phyloP scores from a whole-genome alignment of 1,140 invertebrate genomes.

The Ceratosolen solmsi region DNA sequence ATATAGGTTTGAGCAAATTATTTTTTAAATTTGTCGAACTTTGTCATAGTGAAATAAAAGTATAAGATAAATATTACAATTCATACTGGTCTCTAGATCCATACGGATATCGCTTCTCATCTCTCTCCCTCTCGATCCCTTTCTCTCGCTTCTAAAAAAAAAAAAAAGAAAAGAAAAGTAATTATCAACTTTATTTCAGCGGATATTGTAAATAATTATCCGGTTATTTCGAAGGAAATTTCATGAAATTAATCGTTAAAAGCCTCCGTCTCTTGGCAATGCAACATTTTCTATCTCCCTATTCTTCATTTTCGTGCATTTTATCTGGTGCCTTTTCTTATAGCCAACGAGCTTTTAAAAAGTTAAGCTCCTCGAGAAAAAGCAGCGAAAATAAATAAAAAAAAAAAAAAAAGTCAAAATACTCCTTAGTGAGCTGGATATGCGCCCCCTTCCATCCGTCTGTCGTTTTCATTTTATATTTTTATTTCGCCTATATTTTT shows the following conservation, averaged over 20 bases:
- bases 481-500: conserved; percentile 4
- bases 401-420: conserved; percentile 4
- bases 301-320: background rate
- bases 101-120: too few species aligned
- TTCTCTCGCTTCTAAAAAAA: too few species aligned
- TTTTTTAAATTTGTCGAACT: too few species aligned
- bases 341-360: conserved; percentile 21
- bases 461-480: conserved; percentile 3
- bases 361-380: conserved; percentile 10
- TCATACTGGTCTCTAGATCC: too few species aligned
- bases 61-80: too few species aligned
- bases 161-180: background rate
- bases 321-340: conserved; percentile 9
- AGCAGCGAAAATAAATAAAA: conserved; percentile 9
- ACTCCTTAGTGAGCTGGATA: conserved; percentile 23
- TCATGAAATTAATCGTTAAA: conserved; percentile 36
- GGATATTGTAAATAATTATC: conserved; percentile 26
- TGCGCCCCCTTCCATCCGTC: background rate
- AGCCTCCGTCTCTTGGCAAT: background rate
- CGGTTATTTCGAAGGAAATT: conserved; percentile 9
- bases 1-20: too few species aligned
- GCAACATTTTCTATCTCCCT: background rate
- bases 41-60: too few species aligned
- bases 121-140: too few species aligned
- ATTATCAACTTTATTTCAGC: background rate